Base-by-base conservation (phyloP, 2,113 vertebrate genomes). In the Corydoras maculifer region DNA sequence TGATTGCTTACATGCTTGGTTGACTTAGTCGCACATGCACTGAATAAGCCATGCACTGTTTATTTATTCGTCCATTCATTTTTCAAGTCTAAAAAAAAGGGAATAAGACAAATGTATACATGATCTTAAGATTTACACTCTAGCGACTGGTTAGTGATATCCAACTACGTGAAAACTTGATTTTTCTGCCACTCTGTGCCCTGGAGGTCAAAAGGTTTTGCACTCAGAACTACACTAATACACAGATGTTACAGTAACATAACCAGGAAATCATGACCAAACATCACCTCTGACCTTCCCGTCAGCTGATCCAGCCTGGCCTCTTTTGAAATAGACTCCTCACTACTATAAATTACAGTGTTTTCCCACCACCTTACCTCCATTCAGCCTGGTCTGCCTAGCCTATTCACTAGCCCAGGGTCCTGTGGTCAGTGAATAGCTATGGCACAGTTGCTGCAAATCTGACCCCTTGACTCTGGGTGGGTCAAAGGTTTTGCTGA, bases 231-330 rank as follows among this genome's bases (percentile, higher is more conserved):
- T 85, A 87, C 88, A 86, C 89, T 91, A 91, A 93, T 91, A 93
- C 91, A 87, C 91, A 97, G 93, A 97, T 94, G 94, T 95, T 98
- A 98, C 96, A 95, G 95, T 99, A 97, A 93, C 92, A 86, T 87
- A 87, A 86, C 85, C 88, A 87, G 87, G 88, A 93, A 93, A 92
- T 93, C 88, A 85, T 90, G 91, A 85, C 92, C 89, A 94, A 96
- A 94, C 90, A 93, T 54, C 85, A 92, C 94, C 95, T 83, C 78
- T 93, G 92, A 94, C 93, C 94, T 73, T 0, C 77, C 75, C 94
- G 94, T 97, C 94, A 97, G 93, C 93, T 94, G 94, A 97, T 94
- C 90, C 82, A 73, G 89, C 83, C 86, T 91, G 87, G 84, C 81
- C 84, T 87, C 91, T 95, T 89, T 96, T 94, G 92, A 95, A 94